Conservation (phyloP, 2,888 invertebrate genomes). For the Stenurella melanura region DNA sequence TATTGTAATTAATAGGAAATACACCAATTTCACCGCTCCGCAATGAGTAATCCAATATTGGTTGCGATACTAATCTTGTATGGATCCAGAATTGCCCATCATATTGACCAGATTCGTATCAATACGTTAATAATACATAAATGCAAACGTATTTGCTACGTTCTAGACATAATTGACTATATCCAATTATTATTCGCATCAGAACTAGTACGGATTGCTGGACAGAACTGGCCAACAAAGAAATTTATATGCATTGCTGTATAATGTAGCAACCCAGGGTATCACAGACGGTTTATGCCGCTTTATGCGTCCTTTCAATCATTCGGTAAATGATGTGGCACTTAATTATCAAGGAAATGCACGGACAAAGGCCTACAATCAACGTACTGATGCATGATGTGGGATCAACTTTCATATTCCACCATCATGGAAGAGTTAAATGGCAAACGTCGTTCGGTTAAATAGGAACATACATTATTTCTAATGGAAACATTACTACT, state of each 20-base stretch:
- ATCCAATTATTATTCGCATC: conserved; percentile 43
- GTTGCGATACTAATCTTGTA: conserved; percentile 66
- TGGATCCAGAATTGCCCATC: conserved; percentile 64
- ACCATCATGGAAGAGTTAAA: not conserved
- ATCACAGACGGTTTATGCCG: conserved; percentile 14
- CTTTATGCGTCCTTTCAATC: conserved; percentile 19
- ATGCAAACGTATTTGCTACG: conserved; percentile 54
- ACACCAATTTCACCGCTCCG: conserved; percentile 69
- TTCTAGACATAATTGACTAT: conserved; percentile 43
- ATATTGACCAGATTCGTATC: conserved; percentile 65
- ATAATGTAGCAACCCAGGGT: conserved; percentile 11
- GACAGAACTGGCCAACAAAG: conserved; percentile 26
- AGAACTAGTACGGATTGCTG: conserved; percentile 34
- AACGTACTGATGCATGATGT: not conserved
- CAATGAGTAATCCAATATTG: conserved; percentile 70
- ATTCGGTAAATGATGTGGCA: conserved; percentile 17
- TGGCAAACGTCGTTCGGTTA: not conserved
- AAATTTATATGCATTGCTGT: conserved; percentile 37
- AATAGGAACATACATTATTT: not conserved
- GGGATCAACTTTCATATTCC: not conserved
- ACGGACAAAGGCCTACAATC: conserved; percentile 4
- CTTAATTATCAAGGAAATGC: conserved; percentile 19
- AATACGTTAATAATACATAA: conserved; percentile 65
- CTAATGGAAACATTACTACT: not conserved
- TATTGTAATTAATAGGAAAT: conserved; percentile 72